Percentiles rank a stretch among this genome's conserved stretches.
Conservation (phyloP, 1,140 invertebrate species). For the Harlomillsia oculata region DNA sequence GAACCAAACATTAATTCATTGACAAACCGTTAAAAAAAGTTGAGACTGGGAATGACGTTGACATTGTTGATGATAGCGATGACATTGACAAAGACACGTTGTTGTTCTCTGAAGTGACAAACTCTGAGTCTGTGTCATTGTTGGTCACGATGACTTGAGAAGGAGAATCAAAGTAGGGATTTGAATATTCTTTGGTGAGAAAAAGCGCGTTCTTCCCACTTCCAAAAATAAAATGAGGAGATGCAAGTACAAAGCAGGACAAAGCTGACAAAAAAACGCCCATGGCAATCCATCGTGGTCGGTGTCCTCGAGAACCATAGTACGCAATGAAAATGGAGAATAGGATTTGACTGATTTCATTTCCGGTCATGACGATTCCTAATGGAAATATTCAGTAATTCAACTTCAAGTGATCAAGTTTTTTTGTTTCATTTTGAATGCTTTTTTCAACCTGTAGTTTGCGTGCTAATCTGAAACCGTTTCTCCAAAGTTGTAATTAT, state of each 20-base stretch:
- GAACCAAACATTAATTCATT: too few species aligned
- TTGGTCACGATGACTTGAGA: too few species aligned
- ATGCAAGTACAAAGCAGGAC: constrained; percentile 57
- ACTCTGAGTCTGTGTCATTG: too few species aligned
- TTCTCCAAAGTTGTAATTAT: constrained; percentile 70
- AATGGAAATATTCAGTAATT: constrained; percentile 6
- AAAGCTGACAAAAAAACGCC: constrained; percentile 47
- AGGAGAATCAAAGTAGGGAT: too few species aligned
- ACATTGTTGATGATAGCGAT: too few species aligned
- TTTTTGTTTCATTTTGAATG: too few species aligned
- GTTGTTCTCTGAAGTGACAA: too few species aligned
- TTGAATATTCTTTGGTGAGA: constrained; percentile 55
- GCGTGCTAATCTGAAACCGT: constrained; percentile 64
- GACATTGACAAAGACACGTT: too few species aligned
- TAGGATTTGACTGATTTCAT: constrained; percentile 60
- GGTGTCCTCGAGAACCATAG: constrained; percentile 49
- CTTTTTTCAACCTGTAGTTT: constrained; percentile 51
- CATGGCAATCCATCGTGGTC: constrained; percentile 40
- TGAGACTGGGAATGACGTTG: too few species aligned
- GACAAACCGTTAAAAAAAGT: too few species aligned
- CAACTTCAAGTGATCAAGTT: not conserved
- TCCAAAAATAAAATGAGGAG: constrained; percentile 64
- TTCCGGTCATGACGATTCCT: constrained; percentile 59
- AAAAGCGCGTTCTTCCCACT: constrained; percentile 56
- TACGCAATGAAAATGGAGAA: constrained; percentile 51